phyloP scores from a whole-genome alignment of 1,140 invertebrate genomes.

The Anadara kagoshimensis region DNA sequence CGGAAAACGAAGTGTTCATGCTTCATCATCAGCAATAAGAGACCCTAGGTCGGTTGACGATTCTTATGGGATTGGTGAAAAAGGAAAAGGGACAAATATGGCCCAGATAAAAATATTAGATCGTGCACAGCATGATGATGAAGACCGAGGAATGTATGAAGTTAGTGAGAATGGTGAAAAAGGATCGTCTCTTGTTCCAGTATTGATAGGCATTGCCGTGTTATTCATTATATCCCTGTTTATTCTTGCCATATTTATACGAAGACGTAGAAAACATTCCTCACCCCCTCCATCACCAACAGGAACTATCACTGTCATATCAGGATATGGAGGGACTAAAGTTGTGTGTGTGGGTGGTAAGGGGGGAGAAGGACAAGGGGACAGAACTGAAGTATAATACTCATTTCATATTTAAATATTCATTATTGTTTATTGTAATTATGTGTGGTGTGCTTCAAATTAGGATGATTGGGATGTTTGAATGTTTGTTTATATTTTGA shows the following conservation, averaged over 20 bases:
- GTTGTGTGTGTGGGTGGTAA: constrained; percentile 17
- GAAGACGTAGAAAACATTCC: constrained; percentile 52
- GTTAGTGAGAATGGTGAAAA: constrained; percentile 35
- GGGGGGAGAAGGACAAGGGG: no score
- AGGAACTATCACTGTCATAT: constrained; percentile 61
- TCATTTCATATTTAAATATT: no score
- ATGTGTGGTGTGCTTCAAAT: no score
- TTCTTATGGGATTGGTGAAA: no score
- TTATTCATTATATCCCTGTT: constrained; percentile 55
- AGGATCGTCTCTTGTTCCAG: constrained; percentile 52
- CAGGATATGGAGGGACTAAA: constrained; percentile 39
- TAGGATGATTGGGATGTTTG: no score
- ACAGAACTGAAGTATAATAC: no score
- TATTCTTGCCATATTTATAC: constrained; percentile 53
- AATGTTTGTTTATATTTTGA: no score
- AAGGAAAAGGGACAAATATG: constrained; percentile 72
- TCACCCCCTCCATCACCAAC: constrained; percentile 59
- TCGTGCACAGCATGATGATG: constrained; percentile 27
- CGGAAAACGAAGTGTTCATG: neutral
- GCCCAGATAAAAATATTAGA: constrained; percentile 49
- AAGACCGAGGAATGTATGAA: constrained; percentile 30
- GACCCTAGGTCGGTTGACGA: neutral
- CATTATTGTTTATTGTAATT: no score
- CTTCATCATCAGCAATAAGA: constrained; percentile 15
- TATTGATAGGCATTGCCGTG: constrained; percentile 52